phyloP scores from a whole-genome alignment of 2,888 invertebrate species.

The Stomorhina lunata region DNA sequence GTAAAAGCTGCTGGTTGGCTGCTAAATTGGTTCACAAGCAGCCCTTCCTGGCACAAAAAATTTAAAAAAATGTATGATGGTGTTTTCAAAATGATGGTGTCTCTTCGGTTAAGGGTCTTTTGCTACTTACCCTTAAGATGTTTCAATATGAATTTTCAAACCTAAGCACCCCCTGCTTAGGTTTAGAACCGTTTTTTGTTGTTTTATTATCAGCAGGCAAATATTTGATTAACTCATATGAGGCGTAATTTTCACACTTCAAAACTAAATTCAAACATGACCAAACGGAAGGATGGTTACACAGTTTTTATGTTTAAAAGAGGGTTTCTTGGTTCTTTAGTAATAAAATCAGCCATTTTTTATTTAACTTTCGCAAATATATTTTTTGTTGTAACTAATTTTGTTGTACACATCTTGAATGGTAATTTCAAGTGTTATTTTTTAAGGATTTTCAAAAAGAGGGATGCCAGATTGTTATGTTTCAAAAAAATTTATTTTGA shows the following conservation, averaged over 20 bases:
- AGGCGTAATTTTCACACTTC: constrained; percentile 55
- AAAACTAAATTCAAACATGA: constrained; percentile 30
- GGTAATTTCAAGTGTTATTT: constrained; percentile 20
- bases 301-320: constrained; percentile 29
- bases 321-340: constrained; percentile 25
- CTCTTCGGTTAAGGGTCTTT: neutral
- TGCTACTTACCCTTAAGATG: constrained; percentile 52
- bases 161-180: constrained; percentile 12
- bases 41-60: constrained; percentile 17
- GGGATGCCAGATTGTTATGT: constrained; percentile 15
- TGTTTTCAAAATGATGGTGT: constrained; percentile 45
- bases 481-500: too few relatives aligned
- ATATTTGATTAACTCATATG: constrained; percentile 61
- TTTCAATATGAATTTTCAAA: neutral
- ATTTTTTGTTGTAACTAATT: constrained; percentile 47
- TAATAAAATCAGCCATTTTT: constrained; percentile 40
- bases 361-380: neutral
- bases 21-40: constrained; percentile 58
- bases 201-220: neutral
- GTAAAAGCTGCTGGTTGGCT: constrained; percentile 55
- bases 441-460: neutral
- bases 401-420: constrained; percentile 1
- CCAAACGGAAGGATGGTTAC: neutral
- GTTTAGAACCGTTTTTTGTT: constrained; percentile 16
- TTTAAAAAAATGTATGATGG: constrained; percentile 22